A percentile compares a stretch with the other conserved stretches of the same genome.
phyloP scores from a whole-genome alignment of 2,113 vertebrate species.

The Elephantulus edwardii region DNA sequence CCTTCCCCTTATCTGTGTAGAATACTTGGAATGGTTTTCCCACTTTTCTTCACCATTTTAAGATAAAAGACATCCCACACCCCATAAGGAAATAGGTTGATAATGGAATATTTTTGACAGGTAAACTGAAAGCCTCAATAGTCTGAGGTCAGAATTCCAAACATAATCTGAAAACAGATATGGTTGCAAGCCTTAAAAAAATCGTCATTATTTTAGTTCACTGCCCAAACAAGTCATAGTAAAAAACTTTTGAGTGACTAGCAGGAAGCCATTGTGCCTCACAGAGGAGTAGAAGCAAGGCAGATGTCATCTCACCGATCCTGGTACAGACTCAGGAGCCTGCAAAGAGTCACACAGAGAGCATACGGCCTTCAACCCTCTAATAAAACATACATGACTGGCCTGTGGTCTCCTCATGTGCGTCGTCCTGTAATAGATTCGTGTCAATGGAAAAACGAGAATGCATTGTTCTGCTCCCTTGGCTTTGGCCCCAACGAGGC shows the following conservation, averaged over 20 bases:
- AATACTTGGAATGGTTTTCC: constrained; percentile 9
- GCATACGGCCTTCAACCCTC: neutral
- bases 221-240: constrained; percentile 59
- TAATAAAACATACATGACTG: accelerated
- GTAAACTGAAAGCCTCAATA: constrained; percentile 62
- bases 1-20: neutral
- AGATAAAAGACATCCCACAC: neutral
- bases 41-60: neutral
- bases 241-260: neutral
- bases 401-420: no score
- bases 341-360: neutral
- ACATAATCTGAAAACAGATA: constrained; percentile 68
- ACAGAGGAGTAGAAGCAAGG: neutral
- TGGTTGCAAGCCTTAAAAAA: constrained; percentile 28
- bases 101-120: constrained; percentile 51
- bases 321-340: neutral
- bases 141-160: constrained; percentile 63
- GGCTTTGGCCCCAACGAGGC: neutral
- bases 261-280: neutral
- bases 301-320: neutral
- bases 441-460: neutral
- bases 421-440: neutral
- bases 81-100: neutral
- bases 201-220: constrained; percentile 59
- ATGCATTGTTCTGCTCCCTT: neutral